Evolutionary conservation across 2,113 vertebrate genomes (phyloP), one percentile per base, ranked within the genome.

Genomic region (Athene cunicularia): DNA sequence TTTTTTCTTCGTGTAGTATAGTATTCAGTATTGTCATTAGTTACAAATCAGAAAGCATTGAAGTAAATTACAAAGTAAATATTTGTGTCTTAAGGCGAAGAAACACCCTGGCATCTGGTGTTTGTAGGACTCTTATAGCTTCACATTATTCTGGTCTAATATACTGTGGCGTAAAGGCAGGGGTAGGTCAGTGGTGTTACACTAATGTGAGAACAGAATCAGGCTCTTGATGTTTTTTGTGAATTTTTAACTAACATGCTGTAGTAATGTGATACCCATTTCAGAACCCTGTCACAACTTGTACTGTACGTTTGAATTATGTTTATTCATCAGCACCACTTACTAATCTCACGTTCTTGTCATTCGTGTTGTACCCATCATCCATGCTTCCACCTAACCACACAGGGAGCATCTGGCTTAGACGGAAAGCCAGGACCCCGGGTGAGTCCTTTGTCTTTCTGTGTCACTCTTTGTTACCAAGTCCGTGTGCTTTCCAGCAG

Each of bases 391-490:
- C 98, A 97, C 97, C 98, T 98, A 98, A 99, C 98, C 98, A 98
- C 98, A 98, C 99, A 99, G 99, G 99, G 99, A 99, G 99, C 99
- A 98, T 99, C 99, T 99, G 99, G 99, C 99, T 99, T 99, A 99
- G 99, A 99, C 98, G 99, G 99, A 97, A 99, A 99, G 99, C 99
- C 99, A 98, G 99, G 99, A 99, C 98, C 98, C 98, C 98, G 99
- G 99, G 99, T 99, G 99, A 99, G 99, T 99, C 98, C 97, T 97
- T 98, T 63, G 39, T 98, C 97, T 98, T 98, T 98, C 98, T 97
- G 94, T 96, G 92, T 93, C 17, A 0, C 60, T 82, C 81, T 95
- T 75, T 1, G 6, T 88, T 91, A 56, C 27, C 3, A 16, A 81
- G 88, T 93, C 89, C 18, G 0, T 68, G 92, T 92, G 62, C 83